Percentiles rank a stretch among this genome's conserved stretches.
These are phyloP conservation scores for Psittacula cyanocephala DNA, from an alignment of 2,113 vertebrate species.

Conservation along the genomic window DNA sequence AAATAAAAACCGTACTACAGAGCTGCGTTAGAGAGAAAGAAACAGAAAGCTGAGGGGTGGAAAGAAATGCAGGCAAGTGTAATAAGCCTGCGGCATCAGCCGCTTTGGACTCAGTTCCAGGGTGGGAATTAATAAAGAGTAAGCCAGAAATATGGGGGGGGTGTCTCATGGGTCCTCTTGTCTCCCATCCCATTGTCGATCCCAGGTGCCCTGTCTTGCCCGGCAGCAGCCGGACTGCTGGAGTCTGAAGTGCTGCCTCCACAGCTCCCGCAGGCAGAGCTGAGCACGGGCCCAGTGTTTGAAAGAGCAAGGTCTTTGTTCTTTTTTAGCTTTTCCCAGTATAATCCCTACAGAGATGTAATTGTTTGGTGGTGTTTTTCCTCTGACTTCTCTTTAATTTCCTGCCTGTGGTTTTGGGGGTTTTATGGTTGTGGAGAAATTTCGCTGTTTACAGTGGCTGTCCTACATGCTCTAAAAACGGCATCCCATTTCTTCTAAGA, in stretches of 20 bases:
- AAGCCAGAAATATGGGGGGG: neutral
- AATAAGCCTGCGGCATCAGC: neutral
- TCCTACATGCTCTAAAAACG: constrained; percentile 12
- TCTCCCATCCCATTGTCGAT: neutral
- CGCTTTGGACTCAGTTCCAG: neutral
- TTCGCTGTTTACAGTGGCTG: constrained; percentile 8
- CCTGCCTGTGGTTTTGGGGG: constrained; percentile 45
- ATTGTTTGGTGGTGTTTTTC: neutral
- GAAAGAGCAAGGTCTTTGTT: constrained; percentile 34
- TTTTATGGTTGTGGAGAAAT: constrained; percentile 6
- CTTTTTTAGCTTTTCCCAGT: constrained; percentile 34
- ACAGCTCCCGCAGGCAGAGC: neutral
- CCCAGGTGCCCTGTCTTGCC: neutral
- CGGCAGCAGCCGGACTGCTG: neutral
- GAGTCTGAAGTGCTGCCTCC: neutral
- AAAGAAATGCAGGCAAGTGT: neutral
- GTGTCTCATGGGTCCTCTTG: neutral
- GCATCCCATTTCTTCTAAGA: constrained; percentile 28
- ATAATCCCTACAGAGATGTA: constrained; percentile 48
- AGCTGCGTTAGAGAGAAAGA: neutral
- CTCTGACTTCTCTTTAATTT: constrained; percentile 52
- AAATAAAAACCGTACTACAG: constrained; percentile 54
- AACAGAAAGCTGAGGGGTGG: neutral
- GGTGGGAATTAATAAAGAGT: neutral
- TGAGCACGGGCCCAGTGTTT: neutral